Evolutionary conservation across 2,797 vertebrate genomes (phyloP).

Genomic region (Lacerta bilineata): DNA sequence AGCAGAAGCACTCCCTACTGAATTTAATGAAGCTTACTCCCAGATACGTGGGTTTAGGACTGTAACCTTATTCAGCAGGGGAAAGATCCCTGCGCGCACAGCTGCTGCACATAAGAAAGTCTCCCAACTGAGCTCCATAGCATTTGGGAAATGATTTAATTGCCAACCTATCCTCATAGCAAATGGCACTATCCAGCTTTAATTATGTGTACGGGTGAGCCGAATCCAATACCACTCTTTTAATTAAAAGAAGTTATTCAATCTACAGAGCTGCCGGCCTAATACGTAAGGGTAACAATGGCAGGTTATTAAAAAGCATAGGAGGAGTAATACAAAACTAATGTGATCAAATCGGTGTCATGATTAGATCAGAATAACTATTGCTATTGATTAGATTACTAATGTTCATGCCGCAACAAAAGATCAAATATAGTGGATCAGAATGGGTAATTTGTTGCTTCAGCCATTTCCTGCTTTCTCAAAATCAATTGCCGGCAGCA

Average conservation of each 20-base stretch:
- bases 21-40: no score
- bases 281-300: slow-evolving; percentile 22
- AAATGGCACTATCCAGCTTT: slow-evolving; percentile 33
- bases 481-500: slow-evolving; percentile 9
- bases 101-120: background rate
- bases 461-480: background rate
- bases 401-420: slow-evolving; percentile 49
- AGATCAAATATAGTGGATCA: slow-evolving; percentile 11
- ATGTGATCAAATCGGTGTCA: slow-evolving; percentile 46
- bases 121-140: background rate
- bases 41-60: no score
- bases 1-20: no score
- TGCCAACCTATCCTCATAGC: slow-evolving; percentile 10
- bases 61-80: background rate
- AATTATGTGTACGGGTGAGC: slow-evolving; percentile 25
- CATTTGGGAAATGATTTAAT: slow-evolving; percentile 43
- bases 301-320: slow-evolving; percentile 55
- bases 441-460: slow-evolving; percentile 36
- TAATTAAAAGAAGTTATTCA: slow-evolving; percentile 62
- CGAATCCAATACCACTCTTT: slow-evolving; percentile 25
- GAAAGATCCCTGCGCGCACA: background rate
- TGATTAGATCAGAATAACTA: slow-evolving; percentile 65
- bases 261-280: background rate
- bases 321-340: slow-evolving; percentile 51
- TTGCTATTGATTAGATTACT: slow-evolving; percentile 71